Base-by-base conservation (phyloP, 1,140 invertebrate species). In the Proctacanthus coquilletti region DNA sequence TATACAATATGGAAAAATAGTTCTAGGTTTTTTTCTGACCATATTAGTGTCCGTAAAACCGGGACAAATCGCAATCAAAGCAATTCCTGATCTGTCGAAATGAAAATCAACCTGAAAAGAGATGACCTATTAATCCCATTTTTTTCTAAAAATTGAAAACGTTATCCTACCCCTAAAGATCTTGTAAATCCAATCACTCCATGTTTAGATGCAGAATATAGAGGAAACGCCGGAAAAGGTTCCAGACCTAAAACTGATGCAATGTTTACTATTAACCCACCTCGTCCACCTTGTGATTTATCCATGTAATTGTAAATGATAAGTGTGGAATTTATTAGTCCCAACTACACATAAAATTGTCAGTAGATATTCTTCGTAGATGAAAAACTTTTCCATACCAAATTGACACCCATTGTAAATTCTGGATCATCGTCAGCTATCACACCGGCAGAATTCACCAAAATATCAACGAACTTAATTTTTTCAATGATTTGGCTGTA, bases 221-320 rank as follows among this genome's bases (percentile, higher is more conserved):
- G 49, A 1, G 68, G 67, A 21, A 52, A 41, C 40, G 50, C 47
- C 32, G 51, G 49, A 18, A 52, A 34, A 0, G 54, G 34, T 27
- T 58, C 47, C 36, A 72, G 61, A 21, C 74, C 73, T 37, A 66
- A 55, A 40, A 75, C 67, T 3, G 75, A 76, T 10, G 70, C 65
- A 18, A 76, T 52, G 42, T 79, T 80, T 10, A 76, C 65, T 21
- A 80, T 66, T 3, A 71, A 65, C 17, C 72, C 74, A 34, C 76
- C 75, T 10, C 60, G 60, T 0, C 72, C 72, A n/a, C 64, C 65
- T 41, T 69, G 68, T 21, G 72, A 62, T 46, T 61, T 72, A 18
- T 68, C 65, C 70, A 77, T 71, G 38, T 51, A 52, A 10, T 52
- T 46, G 44, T 58, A 18, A 2, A 52, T 53, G 34, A 49, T 51